These are phyloP conservation scores for Mixornis gularis DNA, from an alignment of 2,113 vertebrate species.

Conservation along the genomic window DNA sequence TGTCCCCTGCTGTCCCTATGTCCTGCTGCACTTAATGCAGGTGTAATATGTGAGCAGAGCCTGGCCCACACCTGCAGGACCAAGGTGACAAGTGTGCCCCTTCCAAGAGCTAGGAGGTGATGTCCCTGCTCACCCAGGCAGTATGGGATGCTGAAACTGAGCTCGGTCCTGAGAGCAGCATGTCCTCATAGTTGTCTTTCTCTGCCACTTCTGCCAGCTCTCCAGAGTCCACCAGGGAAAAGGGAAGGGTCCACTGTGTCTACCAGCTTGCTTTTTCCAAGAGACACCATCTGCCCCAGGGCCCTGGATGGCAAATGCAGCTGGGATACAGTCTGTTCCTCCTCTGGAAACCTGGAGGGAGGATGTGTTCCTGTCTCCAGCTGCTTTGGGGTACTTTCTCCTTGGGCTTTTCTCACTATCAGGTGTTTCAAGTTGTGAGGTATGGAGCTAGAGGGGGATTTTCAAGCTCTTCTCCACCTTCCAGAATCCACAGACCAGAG, in stretches of 20 bases:
- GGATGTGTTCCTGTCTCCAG: rapidly evolving
- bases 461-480: background rate
- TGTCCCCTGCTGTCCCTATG: background rate
- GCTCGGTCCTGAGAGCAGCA: background rate
- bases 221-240: background rate
- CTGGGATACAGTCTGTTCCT: background rate
- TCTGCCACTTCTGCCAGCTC: background rate
- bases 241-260: background rate
- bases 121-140: background rate
- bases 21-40: background rate
- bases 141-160: background rate
- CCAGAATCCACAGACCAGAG: background rate
- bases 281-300: background rate
- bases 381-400: background rate
- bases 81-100: background rate
- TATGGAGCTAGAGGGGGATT: background rate
- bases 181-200: background rate
- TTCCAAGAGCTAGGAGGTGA: background rate
- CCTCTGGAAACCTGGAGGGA: rapidly evolving
- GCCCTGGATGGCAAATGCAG: background rate
- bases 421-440: background rate
- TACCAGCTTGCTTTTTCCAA: background rate
- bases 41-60: background rate
- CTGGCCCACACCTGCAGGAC: background rate
- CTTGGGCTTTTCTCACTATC: background rate